Base-by-base conservation (phyloP, 2,797 vertebrate species). In the Gila robusta region DNA sequence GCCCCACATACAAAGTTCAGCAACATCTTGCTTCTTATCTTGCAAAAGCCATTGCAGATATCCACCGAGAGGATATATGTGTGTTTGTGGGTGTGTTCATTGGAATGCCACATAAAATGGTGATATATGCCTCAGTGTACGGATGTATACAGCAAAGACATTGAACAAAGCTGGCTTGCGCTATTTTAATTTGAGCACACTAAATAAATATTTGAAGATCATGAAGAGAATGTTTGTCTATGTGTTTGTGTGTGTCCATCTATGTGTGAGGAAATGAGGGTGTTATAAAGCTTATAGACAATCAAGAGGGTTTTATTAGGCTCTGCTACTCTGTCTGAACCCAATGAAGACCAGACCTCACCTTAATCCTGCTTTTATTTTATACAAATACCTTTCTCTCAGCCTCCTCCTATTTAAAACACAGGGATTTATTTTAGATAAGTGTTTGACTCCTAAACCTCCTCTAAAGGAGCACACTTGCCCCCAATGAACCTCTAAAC, bases 401-500 rank as follows among this genome's bases (percentile, higher is more conserved):
- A n/a, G 56, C 44, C 32, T 54, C 6, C 56, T 71, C 73, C 56
- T 6, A 35, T 73, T 47, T 73, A 81, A 86, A 86, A 66, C 67
- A 69, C 19, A 3, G 32, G 35, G 84, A 71, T 62, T 85, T 85
- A 59, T 79, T 81, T 90, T 85, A 82, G 80, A 89, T 72, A 81
- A 84, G 79, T 88, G 32, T 83, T 82, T 79, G 72, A 83, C 56
- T 87, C 88, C 62, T 28, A 86, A 77, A 85, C 76, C 72, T 71
- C 76, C 64, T 85, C 79, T 86, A 81, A 87, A 89, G 76, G 84
- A 84, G 54, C 70, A 54, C 41, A 56, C 62, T 84, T 86, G 72
- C 69, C 83, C 86, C 87, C 79, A 89, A 85, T 88, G 79, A 89
- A 90, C 80, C 87, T 85, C 70, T 88, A 88, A 88, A 87, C 62